Conservation (phyloP, 1,140 invertebrate genomes). For the Dendroctonus valens region DNA sequence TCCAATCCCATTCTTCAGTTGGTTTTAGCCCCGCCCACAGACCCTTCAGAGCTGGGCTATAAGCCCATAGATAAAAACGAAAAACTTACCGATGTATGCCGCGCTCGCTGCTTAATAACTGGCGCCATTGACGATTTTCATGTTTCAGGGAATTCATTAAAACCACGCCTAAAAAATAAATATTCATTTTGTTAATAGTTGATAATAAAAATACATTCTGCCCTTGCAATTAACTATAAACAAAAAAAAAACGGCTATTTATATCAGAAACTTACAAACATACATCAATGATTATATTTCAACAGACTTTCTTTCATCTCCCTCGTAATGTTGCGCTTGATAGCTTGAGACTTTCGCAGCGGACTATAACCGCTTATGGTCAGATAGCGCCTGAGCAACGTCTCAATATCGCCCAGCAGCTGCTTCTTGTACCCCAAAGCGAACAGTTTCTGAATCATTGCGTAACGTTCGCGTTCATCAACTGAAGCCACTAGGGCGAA, state of each 20-base stretch:
- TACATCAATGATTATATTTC: conserved; percentile 1
- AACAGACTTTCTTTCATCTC: conserved; percentile 13
- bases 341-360: not conserved
- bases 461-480: conserved; percentile 47
- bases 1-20: no score
- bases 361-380: conserved; percentile 8
- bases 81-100: no score
- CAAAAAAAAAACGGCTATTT: not conserved
- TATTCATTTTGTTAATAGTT: no score
- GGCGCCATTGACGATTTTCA: no score
- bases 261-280: not conserved
- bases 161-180: no score
- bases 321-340: not conserved
- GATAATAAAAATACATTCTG: no score
- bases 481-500: conserved; percentile 55
- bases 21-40: no score
- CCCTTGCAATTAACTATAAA: not conserved
- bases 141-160: no score
- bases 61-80: no score
- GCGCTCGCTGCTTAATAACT: no score
- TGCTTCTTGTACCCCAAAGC: conserved; percentile 42
- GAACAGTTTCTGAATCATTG: conserved; percentile 45
- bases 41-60: no score
- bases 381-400: conserved; percentile 39
- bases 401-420: conserved; percentile 44